Percentiles rank a stretch among this genome's conserved stretches.
phyloP scores from a whole-genome alignment of 2,113 vertebrate species.

The Pagrus major region DNA sequence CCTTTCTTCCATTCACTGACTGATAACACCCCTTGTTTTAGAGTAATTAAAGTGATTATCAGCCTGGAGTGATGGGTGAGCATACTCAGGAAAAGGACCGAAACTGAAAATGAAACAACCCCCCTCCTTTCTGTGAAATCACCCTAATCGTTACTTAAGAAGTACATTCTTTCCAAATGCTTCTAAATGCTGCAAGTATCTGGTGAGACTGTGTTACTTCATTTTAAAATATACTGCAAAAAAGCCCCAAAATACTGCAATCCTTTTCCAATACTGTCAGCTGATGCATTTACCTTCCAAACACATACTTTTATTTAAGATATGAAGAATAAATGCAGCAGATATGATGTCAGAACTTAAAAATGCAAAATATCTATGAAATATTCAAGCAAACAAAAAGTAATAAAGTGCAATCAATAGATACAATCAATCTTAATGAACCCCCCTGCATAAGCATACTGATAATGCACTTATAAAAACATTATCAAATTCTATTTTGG shows the following conservation, averaged over 20 bases:
- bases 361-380: conserved; percentile 30
- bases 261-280: background rate
- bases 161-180: background rate
- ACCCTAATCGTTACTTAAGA: background rate
- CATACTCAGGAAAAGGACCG: background rate
- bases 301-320: conserved; percentile 7
- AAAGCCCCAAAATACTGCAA: background rate
- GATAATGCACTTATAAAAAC: conserved; percentile 58
- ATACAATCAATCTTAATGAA: conserved; percentile 47
- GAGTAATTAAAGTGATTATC: background rate
- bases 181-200: background rate
- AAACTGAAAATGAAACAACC: background rate
- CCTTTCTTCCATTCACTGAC: background rate
- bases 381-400: conserved; percentile 37
- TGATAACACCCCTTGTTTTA: background rate
- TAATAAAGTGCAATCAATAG: conserved; percentile 46
- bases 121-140: background rate
- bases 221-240: background rate
- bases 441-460: conserved; percentile 22
- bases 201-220: background rate
- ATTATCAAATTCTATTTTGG: conserved; percentile 28
- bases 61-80: background rate
- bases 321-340: conserved; percentile 19
- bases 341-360: conserved; percentile 9
- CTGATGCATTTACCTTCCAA: conserved; percentile 24